Evolutionary conservation across 2,113 vertebrate genomes (phyloP).

Genomic region (Xyrauchen texanus): DNA sequence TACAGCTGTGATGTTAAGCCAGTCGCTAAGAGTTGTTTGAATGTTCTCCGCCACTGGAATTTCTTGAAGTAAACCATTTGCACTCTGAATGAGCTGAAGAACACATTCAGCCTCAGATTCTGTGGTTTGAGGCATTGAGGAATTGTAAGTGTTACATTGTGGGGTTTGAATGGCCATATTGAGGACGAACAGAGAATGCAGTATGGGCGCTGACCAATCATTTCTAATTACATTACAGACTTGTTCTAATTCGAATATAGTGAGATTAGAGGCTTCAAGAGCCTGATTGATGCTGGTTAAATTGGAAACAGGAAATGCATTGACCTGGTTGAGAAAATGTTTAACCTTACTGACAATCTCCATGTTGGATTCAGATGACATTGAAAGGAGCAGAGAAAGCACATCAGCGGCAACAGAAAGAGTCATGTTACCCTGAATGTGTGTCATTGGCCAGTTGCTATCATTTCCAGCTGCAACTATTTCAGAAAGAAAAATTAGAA

Average conservation of each 20-base stretch:
- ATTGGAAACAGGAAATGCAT: conserved; percentile 54
- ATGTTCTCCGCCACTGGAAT: conserved; percentile 47
- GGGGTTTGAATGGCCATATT: conserved; percentile 50
- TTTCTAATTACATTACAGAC: conserved; percentile 33
- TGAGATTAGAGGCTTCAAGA: conserved; percentile 65
- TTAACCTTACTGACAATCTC: conserved; percentile 56
- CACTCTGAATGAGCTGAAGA: conserved; percentile 53
- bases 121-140: background rate
- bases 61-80: conserved; percentile 53
- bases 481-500: conserved; percentile 26
- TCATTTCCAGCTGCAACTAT: no score
- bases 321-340: conserved; percentile 60
- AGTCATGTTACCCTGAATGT: conserved; percentile 40
- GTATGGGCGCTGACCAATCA: conserved; percentile 49
- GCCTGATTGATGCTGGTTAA: conserved; percentile 59
- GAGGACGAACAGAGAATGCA: conserved; percentile 57
- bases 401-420: conserved; percentile 53
- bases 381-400: conserved; percentile 63
- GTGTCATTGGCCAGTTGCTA: background rate
- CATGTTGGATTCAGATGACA: conserved; percentile 23
- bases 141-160: conserved; percentile 59
- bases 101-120: conserved; percentile 54
- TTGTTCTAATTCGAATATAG: conserved; percentile 59
- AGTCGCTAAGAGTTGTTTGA: conserved; percentile 42
- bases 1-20: conserved; percentile 56